A percentile compares a stretch with the other conserved stretches of the same genome.
Evolutionary conservation across 2,888 invertebrate species (phyloP).

Genomic region (Ganaspis brasiliensis): DNA sequence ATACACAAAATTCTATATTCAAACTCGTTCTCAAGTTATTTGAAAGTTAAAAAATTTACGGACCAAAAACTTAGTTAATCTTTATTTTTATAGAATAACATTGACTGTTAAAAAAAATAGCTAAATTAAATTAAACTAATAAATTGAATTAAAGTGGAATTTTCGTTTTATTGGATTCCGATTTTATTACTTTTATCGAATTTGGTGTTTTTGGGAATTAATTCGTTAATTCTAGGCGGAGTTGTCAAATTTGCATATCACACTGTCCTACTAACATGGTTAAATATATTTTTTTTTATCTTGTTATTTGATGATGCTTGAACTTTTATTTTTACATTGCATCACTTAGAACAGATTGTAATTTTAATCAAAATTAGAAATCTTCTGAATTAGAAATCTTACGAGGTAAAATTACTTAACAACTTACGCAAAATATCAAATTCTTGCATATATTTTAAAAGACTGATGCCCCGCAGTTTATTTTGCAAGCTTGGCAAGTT

Average conservation of each 20-base stretch:
- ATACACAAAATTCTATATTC: neutral
- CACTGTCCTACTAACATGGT: neutral
- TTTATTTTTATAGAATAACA: no score
- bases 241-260: constrained; percentile 1
- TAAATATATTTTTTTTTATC: neutral
- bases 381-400: constrained; percentile 7
- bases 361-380: neutral
- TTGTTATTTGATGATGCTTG: neutral
- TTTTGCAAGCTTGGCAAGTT: neutral
- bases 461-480: neutral
- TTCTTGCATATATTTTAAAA: constrained; percentile 2
- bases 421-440: neutral
- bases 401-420: neutral
- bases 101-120: no score
- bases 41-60: neutral
- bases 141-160: neutral
- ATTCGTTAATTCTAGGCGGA: neutral
- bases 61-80: no score
- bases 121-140: no score
- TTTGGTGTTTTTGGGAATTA: neutral
- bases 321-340: neutral
- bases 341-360: neutral
- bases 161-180: neutral
- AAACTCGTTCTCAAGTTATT: neutral
- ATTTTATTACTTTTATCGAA: neutral